phyloP scores from a whole-genome alignment of 2,888 invertebrate species.

The Alloscopus bannaensis region DNA sequence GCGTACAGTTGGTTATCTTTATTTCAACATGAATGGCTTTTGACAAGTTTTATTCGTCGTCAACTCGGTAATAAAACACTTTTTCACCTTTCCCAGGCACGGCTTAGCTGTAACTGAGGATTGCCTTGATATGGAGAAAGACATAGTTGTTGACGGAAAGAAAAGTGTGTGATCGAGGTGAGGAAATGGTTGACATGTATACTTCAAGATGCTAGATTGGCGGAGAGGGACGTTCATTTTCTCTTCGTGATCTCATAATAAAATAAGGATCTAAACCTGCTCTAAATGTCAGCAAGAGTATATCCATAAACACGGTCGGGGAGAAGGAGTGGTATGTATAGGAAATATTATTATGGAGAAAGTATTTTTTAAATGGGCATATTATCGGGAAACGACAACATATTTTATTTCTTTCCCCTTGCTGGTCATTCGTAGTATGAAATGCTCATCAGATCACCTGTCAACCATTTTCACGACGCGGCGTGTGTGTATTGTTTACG shows the following conservation, averaged over 20 bases:
- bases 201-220: background rate
- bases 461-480: conserved; percentile 11
- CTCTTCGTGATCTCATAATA: conserved; percentile 42
- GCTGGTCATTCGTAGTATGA: background rate
- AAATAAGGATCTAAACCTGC: conserved; percentile 39
- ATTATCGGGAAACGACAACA: conserved; percentile 7
- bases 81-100: conserved; percentile 13
- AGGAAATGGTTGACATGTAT: conserved; percentile 1
- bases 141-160: too few species aligned
- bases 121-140: too few species aligned
- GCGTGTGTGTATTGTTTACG: background rate
- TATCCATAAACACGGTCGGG: background rate
- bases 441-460: conserved; percentile 36
- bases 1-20: conserved; percentile 32
- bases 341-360: conserved; percentile 19
- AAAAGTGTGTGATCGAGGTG: too few species aligned
- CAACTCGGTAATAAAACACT: conserved; percentile 24
- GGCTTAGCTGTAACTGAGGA: background rate
- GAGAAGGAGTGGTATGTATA: conserved; percentile 3
- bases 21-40: conserved; percentile 33
- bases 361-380: background rate
- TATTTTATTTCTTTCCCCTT: conserved; percentile 15
- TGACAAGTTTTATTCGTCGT: conserved; percentile 34
- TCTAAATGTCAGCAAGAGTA: conserved; percentile 7
- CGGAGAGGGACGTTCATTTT: background rate